Evolutionary conservation across 2,113 vertebrate genomes (phyloP).

Genomic region (Galbula dea): DNA sequence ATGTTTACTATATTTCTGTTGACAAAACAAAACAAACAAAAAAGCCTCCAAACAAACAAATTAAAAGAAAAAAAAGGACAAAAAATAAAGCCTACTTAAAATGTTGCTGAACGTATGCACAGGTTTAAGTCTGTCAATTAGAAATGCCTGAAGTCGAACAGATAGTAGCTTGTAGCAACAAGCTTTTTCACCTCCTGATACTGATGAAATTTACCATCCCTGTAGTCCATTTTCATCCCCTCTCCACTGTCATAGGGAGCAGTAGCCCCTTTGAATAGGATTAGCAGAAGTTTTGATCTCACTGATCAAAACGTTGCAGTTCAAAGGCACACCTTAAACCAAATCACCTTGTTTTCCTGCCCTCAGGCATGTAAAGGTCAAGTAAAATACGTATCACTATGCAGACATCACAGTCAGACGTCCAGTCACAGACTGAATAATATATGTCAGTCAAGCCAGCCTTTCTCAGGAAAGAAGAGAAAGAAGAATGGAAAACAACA

Average conservation of each 20-base stretch:
- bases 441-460: not conserved
- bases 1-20: not conserved
- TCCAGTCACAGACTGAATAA: not conserved
- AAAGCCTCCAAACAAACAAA: not conserved
- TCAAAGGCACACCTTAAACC: not conserved
- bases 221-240: rapidly evolving
- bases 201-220: not conserved
- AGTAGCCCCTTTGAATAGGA: not conserved
- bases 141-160: not conserved
- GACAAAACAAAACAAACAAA: not conserved
- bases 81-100: no score
- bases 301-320: not conserved
- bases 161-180: not conserved
- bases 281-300: not conserved
- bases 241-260: rapidly evolving
- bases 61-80: no score
- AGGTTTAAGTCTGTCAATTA: not conserved
- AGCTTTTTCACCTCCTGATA: not conserved
- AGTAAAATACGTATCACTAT: not conserved
- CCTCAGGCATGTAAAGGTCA: not conserved
- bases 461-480: not conserved
- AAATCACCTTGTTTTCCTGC: not conserved
- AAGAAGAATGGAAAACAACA: not conserved
- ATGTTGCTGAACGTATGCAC: not conserved
- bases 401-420: not conserved